A percentile compares a stretch with the other conserved stretches of the same genome.
phyloP scores from a whole-genome alignment of 2,113 vertebrate species.

The Asarcornis scutulata region DNA sequence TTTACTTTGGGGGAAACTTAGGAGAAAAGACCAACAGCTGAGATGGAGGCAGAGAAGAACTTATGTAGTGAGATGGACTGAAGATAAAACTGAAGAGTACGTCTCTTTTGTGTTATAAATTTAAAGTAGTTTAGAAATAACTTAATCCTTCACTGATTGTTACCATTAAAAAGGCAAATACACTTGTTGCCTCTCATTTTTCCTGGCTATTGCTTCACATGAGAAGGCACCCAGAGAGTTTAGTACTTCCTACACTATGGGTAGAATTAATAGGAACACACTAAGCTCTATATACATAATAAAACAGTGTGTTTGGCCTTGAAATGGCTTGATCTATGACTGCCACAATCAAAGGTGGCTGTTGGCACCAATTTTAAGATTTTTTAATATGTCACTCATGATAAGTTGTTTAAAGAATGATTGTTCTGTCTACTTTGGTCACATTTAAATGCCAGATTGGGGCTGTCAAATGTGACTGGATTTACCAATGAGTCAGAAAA shows the following conservation, averaged over 20 bases:
- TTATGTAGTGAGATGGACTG: background rate
- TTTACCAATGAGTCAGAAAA: slow-evolving; percentile 57
- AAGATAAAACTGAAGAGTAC: background rate
- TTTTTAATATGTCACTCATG: slow-evolving; percentile 9
- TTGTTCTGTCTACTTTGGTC: background rate
- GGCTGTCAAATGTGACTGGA: slow-evolving; percentile 46
- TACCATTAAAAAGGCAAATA: background rate
- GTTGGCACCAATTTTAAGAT: background rate
- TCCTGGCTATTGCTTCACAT: background rate
- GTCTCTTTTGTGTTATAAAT: background rate
- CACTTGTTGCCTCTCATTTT: background rate
- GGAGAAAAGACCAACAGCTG: background rate
- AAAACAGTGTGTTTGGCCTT: background rate
- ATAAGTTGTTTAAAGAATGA: slow-evolving; percentile 39
- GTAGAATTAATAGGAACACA: slow-evolving; percentile 20
- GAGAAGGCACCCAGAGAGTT: background rate
- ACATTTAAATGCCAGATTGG: slow-evolving; percentile 51
- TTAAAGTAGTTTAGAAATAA: background rate
- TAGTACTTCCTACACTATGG: background rate
- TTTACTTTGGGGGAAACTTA: background rate
- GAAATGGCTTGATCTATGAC: background rate
- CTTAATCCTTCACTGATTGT: background rate
- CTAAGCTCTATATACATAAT: background rate
- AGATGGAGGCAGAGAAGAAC: background rate
- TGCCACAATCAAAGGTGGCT: background rate